Evolutionary conservation across 64 coral and sea anemone species (phyloP), one percentile per base, ranked within the genome.

Genomic region (Montipora capricornis): DNA sequence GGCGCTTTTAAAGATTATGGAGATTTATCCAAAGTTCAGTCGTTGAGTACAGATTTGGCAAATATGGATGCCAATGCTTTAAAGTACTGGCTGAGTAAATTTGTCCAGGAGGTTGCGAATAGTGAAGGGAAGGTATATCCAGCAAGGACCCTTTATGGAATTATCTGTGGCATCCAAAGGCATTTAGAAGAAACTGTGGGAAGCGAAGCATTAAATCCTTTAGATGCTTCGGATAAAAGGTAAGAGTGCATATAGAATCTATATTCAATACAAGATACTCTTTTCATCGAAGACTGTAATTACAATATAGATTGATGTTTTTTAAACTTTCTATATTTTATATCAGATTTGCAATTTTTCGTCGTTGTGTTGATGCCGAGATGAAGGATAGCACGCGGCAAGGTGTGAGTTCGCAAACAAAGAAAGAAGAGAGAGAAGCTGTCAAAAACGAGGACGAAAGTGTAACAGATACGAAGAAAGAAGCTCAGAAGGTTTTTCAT

Each of bases 381-480:
- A 95, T 87, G 88, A 90, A 95, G 74, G 79, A 78, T 78, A 82
- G 69, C 79, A 74, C 37, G 47, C 71, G 49, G 68, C 80, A 90
- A 85, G 80, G 81, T 87, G 81, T 90, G 76, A 86, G 77, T 90
- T 93, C 80, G 91, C 91, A 87, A 87, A 87, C 88, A 87, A 87
- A 90, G 93, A 90, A 90, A 90, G 83, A 86, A 86, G 88, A 95
- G 73, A 90, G 87, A 64, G 77, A 94, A 94, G 74, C 78, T 89
- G 85, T 89, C 47, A 94, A 73, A 94, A 79, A 84, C 49, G 78
- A 94, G 81, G 87, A 93, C 49, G 91, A 92, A 77, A 37, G 29
- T 37, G 29, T 37, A 37, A 37, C 29, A 37, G 29, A 37, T 37
- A 37, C 29, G 1, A 37, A 37, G 29, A 37, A 37, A 37, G 29